These are phyloP conservation scores for Eupithecia insigniata DNA, from an alignment of 2,888 invertebrate species.

Conservation along the genomic window DNA sequence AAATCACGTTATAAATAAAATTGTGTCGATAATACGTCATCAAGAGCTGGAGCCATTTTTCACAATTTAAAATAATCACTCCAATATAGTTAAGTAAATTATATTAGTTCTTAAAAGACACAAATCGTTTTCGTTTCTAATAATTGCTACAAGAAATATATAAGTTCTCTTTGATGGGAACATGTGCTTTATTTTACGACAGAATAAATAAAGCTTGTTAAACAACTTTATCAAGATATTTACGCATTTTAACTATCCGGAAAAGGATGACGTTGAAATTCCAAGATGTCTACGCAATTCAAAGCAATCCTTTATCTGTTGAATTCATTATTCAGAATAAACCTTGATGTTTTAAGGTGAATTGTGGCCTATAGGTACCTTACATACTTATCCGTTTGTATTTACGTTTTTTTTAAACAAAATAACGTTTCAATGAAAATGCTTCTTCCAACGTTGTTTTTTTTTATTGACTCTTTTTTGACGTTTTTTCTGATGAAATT, in stretches of 20 bases:
- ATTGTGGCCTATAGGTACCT: neutral
- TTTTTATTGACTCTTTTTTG: neutral
- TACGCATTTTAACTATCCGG: slow-evolving; percentile 18
- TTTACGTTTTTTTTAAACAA: neutral
- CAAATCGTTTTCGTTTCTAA: neutral
- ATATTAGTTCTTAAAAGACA: neutral
- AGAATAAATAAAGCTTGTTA: slow-evolving; percentile 1
- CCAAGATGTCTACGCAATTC: slow-evolving; percentile 18
- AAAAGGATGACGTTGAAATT: slow-evolving; percentile 22
- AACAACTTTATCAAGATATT: slow-evolving; percentile 1
- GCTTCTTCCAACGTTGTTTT: neutral
- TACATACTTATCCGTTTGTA: neutral
- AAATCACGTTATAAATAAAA: neutral
- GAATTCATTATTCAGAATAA: neutral
- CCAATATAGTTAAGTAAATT: neutral
- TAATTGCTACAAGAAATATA: neutral
- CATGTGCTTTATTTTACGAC: neutral
- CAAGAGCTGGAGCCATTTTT: neutral
- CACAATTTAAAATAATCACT: neutral
- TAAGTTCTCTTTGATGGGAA: neutral
- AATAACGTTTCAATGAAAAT: neutral
- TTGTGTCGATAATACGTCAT: neutral
- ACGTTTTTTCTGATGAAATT: too few relatives aligned
- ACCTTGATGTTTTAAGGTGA: slow-evolving; percentile 3
- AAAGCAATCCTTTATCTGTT: slow-evolving; percentile 1